Conservation (phyloP, 1,140 invertebrate species). For the Drosophila parabipectinata region DNA sequence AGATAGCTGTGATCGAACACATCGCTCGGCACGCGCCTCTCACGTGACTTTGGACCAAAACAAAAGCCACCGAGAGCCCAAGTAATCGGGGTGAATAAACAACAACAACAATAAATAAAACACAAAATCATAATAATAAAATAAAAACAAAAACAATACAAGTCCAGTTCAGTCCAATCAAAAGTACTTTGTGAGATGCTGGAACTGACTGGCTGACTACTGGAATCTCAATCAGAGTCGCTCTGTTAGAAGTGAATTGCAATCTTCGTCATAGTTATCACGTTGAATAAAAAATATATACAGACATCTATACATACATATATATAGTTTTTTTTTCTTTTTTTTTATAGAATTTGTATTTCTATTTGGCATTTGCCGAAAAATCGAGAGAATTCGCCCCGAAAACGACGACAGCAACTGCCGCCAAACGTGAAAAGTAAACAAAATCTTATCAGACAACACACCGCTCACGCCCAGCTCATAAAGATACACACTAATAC, state of each 20-base stretch:
- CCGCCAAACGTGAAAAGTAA: constrained; percentile 37
- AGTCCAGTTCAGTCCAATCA: neutral
- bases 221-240: constrained; percentile 9
- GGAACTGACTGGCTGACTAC: neutral
- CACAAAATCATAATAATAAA: neutral
- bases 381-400: constrained; percentile 37
- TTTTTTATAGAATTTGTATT: constrained; percentile 26
- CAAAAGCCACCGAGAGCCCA: constrained; percentile 22
- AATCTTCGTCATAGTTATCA: constrained; percentile 32
- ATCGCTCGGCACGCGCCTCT: constrained; percentile 23
- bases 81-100: constrained; percentile 13
- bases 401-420: constrained; percentile 1
- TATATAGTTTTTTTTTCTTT: constrained; percentile 8
- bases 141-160: constrained; percentile 3
- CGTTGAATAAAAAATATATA: neutral
- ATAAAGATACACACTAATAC: constrained; percentile 27
- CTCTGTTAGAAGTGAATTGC: constrained; percentile 3
- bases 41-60: constrained; percentile 43
- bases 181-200: neutral
- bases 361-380: constrained; percentile 37
- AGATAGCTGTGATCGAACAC: neutral
- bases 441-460: constrained; percentile 47
- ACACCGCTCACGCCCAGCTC: constrained; percentile 51
- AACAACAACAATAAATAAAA: neutral
- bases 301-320: too few relatives aligned